These are phyloP conservation scores for Calameuta pallipes DNA, from an alignment of 2,888 invertebrate genomes.

Conservation along the genomic window DNA sequence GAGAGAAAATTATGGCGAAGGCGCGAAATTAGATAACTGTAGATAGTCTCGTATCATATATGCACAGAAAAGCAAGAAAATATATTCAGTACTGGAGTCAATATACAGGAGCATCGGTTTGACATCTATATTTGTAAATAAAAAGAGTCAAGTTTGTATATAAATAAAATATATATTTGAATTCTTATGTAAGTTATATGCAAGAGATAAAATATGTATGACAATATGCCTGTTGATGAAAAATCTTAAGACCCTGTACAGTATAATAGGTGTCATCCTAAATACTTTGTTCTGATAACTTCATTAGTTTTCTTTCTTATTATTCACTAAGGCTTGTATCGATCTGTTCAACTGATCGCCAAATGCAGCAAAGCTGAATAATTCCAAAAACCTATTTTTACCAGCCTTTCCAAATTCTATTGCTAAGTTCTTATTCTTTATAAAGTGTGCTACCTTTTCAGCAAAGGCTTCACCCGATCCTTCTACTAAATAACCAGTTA, in stretches of 20 bases:
- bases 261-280: neutral
- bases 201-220: neutral
- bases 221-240: neutral
- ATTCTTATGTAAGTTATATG: neutral
- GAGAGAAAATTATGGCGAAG: neutral
- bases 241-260: neutral
- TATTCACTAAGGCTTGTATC: slow-evolving; percentile 44
- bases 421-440: slow-evolving; percentile 72
- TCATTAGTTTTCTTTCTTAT: slow-evolving; percentile 23
- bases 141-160: neutral
- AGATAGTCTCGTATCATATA: neutral
- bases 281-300: neutral
- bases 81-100: neutral
- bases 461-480: slow-evolving; percentile 80
- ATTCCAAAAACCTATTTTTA: slow-evolving; percentile 77
- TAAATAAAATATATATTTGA: neutral
- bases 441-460: slow-evolving; percentile 77
- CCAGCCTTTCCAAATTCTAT: slow-evolving; percentile 82
- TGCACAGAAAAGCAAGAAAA: neutral
- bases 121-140: neutral
- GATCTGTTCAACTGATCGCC: slow-evolving; percentile 73
- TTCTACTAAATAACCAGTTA: slow-evolving; percentile 85
- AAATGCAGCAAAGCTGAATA: slow-evolving; percentile 89
- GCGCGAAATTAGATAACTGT: neutral
- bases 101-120: neutral